Evolutionary conservation across 2,797 vertebrate genomes (phyloP).

Genomic region (Lutra lutra): DNA sequence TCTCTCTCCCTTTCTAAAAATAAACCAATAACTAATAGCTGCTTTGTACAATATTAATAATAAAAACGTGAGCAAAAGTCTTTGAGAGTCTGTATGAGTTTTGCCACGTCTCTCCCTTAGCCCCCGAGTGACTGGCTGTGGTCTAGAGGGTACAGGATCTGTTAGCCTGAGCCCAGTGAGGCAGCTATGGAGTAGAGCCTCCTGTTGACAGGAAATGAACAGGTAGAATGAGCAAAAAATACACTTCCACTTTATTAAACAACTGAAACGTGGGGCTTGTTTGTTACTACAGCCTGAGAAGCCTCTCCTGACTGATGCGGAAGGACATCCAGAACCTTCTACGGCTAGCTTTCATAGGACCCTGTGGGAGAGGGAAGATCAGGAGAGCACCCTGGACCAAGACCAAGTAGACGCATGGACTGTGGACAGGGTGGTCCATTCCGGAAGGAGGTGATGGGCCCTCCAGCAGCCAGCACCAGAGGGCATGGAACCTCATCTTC

Average conservation of each 20-base stretch:
- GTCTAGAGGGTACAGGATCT: background rate
- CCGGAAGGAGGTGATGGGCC: background rate
- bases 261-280: background rate
- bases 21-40: background rate
- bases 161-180: background rate
- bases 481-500: background rate
- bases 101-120: background rate
- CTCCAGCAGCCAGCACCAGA: background rate
- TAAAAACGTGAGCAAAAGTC: background rate
- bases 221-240: background rate
- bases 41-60: background rate
- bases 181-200: background rate
- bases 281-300: background rate
- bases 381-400: background rate
- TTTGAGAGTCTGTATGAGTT: background rate
- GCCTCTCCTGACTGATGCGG: background rate
- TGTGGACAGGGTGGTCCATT: background rate
- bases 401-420: background rate
- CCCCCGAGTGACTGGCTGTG: background rate
- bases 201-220: background rate
- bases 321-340: background rate
- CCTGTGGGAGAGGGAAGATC: background rate
- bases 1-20: background rate
- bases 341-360: background rate
- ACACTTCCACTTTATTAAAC: background rate